Conservation (phyloP, 2,888 invertebrate species). For the Digitonthophagus gazella region DNA sequence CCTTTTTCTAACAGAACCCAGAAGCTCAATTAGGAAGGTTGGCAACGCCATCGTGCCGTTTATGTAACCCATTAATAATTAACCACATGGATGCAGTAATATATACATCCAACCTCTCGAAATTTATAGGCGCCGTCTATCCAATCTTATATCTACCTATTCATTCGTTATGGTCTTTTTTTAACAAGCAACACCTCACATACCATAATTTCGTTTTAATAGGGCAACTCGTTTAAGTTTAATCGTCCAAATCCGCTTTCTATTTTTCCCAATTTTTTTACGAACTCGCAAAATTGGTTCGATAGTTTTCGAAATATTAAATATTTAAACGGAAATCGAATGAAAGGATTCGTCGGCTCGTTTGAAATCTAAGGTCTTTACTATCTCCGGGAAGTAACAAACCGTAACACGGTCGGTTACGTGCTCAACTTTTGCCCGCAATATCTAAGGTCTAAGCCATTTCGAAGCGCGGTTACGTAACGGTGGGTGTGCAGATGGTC, state of each 20-base stretch:
- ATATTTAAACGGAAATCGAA: neutral
- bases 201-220: constrained; percentile 8
- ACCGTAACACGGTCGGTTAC: neutral
- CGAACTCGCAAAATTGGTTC: neutral
- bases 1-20: neutral
- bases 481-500: neutral
- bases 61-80: neutral
- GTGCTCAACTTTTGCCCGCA: neutral
- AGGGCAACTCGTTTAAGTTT: neutral
- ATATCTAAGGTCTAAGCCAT: neutral
- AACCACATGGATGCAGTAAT: neutral
- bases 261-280: constrained; percentile 1
- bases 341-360: neutral
- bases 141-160: neutral
- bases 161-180: neutral
- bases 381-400: neutral
- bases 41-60: neutral
- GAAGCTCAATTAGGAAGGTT: neutral
- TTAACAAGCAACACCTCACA: neutral
- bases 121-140: neutral
- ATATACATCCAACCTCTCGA: neutral
- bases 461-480: neutral
- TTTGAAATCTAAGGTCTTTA: neutral
- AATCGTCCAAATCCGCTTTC: constrained; percentile 13
- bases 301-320: neutral